Evolutionary conservation across 2,888 invertebrate species (phyloP), one percentile per base, ranked within the genome.

Genomic region (Lottia scabra): DNA sequence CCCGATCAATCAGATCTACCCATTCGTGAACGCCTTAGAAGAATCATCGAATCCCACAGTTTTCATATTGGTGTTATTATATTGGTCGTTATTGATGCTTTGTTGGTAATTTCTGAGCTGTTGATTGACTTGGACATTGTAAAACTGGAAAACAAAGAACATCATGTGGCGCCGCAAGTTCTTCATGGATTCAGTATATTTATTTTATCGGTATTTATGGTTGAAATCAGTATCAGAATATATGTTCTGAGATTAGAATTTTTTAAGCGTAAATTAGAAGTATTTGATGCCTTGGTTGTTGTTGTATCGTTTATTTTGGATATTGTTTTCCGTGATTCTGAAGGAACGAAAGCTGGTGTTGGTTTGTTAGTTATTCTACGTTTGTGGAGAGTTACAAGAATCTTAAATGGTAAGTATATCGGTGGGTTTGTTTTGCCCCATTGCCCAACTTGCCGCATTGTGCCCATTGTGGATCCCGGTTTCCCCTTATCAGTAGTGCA

Each of bases 241-340:
- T 88, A 85, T 79, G 89, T 88, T 8, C 83, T 89, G 76, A 77
- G 88, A 16, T 74, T 86, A 48, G 86, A 86, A n/a, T 90, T 89
- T 73, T 87, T 90, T 78, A 80, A 83, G 48, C 86, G 88, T 73
- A 90, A 89, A 73, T 74, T 89, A 79, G 90, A 91, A 79, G 72
- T 90, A 71, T 90, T 90, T 82, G 91, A 91, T 81, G 90, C 88
- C 12, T 65, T 90, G 38, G 83, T 91, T 38, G 89, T 91, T 5
- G 80, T 89, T 26, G 81, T 87, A 0, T 88, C 90, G 3, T 88
- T 90, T 77, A 81, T 86, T 4, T 82, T 90, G 63, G 89, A 90
- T 77, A 81, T 90, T 65, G 81, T 88, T 15, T 90, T 88, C 78
- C 75, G 86, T 16, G 79, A 87, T 71, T 78, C 81, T 5, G 84